Conservation (phyloP, 2,888 invertebrate genomes). For the Chironomus tentans region DNA sequence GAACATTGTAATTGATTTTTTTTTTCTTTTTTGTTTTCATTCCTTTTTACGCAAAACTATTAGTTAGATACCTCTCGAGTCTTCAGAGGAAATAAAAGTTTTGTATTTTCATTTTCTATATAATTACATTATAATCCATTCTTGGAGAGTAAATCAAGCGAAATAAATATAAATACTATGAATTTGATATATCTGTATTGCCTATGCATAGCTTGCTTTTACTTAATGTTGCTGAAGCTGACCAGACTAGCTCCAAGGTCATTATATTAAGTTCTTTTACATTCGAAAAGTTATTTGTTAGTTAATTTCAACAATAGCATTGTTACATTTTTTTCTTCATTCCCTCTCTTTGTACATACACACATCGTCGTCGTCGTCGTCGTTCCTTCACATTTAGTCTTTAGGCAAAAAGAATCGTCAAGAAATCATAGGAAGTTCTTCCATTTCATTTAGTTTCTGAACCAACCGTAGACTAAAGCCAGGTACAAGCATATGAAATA, state of each 20-base stretch:
- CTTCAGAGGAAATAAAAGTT: too few relatives aligned
- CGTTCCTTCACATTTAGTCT: not conserved
- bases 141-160: not conserved
- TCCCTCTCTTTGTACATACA: constrained; percentile 3
- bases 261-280: constrained; percentile 24
- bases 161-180: not conserved
- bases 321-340: constrained; percentile 12
- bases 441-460: too few relatives aligned
- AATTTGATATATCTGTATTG: not conserved
- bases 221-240: not conserved
- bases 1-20: too few relatives aligned
- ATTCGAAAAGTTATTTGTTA: constrained; percentile 14
- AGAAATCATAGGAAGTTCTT: too few relatives aligned
- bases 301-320: not conserved
- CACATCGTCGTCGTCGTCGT: not conserved
- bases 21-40: too few relatives aligned
- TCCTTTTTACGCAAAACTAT: too few relatives aligned
- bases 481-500: too few relatives aligned
- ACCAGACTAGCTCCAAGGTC: constrained; percentile 17
- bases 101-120: too few relatives aligned
- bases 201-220: not conserved
- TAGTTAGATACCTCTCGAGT: too few relatives aligned
- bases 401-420: too few relatives aligned
- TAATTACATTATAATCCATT: too few relatives aligned
- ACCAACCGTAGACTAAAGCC: too few relatives aligned